Base-by-base conservation (phyloP, 2,888 invertebrate species). In the Azorinus chamasolen region DNA sequence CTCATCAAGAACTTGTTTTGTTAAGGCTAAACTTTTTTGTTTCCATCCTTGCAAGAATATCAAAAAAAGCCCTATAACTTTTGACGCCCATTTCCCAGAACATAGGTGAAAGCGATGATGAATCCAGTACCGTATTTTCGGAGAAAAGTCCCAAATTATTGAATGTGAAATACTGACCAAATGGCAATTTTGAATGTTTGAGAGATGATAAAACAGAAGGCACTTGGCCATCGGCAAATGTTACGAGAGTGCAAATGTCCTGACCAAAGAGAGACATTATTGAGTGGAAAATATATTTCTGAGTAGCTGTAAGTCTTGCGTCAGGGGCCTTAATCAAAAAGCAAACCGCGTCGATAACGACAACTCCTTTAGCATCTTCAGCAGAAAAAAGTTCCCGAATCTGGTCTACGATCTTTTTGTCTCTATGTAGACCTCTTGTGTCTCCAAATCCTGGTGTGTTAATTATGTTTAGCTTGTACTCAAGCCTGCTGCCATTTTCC, bases 111-210 rank as follows among this genome's bases (percentile, higher is more conserved):
- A 66, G 53, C 41, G 63, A 46, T 41, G 70, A 72, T 18, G 48
- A 61, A 32, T 50, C 27, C 3, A 25, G 14, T 18, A 71, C 55
- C 12, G 32, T 41, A 18, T 73, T 68, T 14, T 80, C 53, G 10
- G 78, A 74, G 65, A 78, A 84, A 20, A 84, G 54, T 3, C 79
- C 82, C 16, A 80, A 84, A 48, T 84, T 84, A 27, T 84, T 84
- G 46, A 84, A 82, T 18, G 54, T 53, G 48, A 78, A 84, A 24
- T 50, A 62, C n/a, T 43, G 43, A 10, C 63, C 64, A 41, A 54
- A 61, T 16, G 79, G 84, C 18, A 84, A 41, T 20, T 72, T 46
- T n/a, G 82, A 72, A 32, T 70, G 69, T 25, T 68, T 58, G 22
- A 84, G 39, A 1, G 84, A 79, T 10, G 70, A 68, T 18, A 75